Evolutionary conservation across 2,797 vertebrate genomes (phyloP).

Genomic region (Thripadectes ignobilis): DNA sequence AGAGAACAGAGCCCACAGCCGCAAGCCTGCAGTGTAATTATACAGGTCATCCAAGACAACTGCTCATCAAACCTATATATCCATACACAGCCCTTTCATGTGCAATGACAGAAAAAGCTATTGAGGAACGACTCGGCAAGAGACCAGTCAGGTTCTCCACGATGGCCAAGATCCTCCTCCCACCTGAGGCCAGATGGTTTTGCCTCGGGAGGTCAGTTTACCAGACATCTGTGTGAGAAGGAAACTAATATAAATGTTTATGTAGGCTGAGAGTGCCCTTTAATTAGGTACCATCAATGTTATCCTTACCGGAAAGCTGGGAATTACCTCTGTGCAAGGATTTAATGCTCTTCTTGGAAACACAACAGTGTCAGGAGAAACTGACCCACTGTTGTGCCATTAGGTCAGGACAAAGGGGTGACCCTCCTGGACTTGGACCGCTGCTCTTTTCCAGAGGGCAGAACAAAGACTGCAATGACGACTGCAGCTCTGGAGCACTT

Average conservation of each 20-base stretch:
- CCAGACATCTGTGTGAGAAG: slow-evolving; percentile 45
- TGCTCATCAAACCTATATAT: background rate
- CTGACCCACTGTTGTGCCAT: background rate
- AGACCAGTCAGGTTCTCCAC: background rate
- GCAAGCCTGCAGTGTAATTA: slow-evolving; percentile 4
- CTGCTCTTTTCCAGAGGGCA: background rate
- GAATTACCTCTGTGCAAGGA: slow-evolving; percentile 25
- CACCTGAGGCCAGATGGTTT: slow-evolving; percentile 55
- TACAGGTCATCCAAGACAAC: slow-evolving; percentile 17
- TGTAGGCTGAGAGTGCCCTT: background rate
- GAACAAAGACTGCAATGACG: background rate
- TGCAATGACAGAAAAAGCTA: background rate
- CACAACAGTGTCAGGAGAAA: background rate
- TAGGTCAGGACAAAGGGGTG: background rate
- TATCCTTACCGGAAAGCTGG: slow-evolving; percentile 45
- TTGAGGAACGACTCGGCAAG: background rate
- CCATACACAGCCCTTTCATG: background rate
- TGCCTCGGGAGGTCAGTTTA: slow-evolving; percentile 48
- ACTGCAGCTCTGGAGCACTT: background rate
- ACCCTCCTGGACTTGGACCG: background rate
- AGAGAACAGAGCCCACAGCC: background rate
- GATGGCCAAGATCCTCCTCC: background rate
- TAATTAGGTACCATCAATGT: slow-evolving; percentile 27
- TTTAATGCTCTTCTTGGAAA: background rate
- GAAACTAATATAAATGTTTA: slow-evolving; percentile 63